A percentile compares a stretch with the other conserved stretches of the same genome.
These are phyloP conservation scores for Oncorhynchus nerka DNA, from an alignment of 2,113 vertebrate species.

Conservation along the genomic window DNA sequence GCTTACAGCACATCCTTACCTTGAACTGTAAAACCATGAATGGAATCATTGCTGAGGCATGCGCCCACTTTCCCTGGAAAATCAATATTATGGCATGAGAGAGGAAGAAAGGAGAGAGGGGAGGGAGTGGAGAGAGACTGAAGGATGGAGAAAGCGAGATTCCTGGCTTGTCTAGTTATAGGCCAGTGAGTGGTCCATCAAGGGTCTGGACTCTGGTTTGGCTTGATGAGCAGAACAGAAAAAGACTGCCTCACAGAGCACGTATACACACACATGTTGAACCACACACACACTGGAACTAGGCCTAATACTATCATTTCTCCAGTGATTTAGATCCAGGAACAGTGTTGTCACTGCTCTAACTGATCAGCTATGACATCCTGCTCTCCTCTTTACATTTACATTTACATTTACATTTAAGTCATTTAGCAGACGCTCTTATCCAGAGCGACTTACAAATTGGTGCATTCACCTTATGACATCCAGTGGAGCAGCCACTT, in stretches of 20 bases:
- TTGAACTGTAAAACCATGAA: slow-evolving; percentile 7
- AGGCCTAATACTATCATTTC: no score
- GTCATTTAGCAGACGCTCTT: no score
- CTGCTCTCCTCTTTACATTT: slow-evolving; percentile 29
- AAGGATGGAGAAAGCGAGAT: not conserved
- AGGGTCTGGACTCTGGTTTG: not conserved
- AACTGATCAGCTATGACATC: slow-evolving; percentile 41
- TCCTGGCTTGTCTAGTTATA: slow-evolving; percentile 2
- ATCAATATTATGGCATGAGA: slow-evolving; percentile 13
- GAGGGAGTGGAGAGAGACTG: slow-evolving; percentile 1
- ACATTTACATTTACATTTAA: no score
- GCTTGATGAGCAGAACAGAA: slow-evolving; percentile 7
- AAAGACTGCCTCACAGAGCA: not conserved
- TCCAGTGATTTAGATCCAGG: no score
- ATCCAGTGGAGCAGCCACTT: no score
- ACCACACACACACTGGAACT: no score
- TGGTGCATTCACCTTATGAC: no score
- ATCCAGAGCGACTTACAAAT: no score
- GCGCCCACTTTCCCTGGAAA: slow-evolving; percentile 7
- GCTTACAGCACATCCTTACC: slow-evolving; percentile 27
- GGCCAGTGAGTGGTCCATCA: not conserved
- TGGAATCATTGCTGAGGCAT: slow-evolving; percentile 29
- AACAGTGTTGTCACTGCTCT: no score
- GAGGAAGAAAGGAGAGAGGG: not conserved
- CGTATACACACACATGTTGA: no score